These are phyloP conservation scores for Drosophila prosaltans DNA, from an alignment of 1,140 invertebrate species.

Conservation along the genomic window DNA sequence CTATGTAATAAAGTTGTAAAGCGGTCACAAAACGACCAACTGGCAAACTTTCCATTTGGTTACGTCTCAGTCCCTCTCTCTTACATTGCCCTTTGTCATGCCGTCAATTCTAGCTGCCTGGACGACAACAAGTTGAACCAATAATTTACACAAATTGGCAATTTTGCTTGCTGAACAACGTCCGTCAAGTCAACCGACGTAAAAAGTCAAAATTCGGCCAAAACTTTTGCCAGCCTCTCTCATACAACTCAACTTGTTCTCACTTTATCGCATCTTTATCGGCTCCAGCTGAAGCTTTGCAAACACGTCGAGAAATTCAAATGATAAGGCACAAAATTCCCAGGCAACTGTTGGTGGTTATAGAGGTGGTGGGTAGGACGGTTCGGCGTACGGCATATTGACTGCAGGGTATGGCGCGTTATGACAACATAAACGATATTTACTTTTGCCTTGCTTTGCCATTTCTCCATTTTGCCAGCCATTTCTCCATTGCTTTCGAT, in stretches of 20 bases:
- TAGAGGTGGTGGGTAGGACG: not conserved
- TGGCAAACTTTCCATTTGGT: constrained; percentile 36
- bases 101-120: not conserved
- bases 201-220: constrained; percentile 74
- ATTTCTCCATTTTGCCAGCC: constrained; percentile 43
- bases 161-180: constrained; percentile 61
- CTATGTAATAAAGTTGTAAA: constrained; percentile 22
- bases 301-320: constrained; percentile 77
- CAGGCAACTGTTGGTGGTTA: constrained; percentile 16
- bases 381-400: not conserved
- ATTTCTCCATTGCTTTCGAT: constrained; percentile 46
- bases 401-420: constrained; percentile 74
- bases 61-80: not conserved
- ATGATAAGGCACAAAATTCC: constrained; percentile 62
- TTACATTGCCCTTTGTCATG: not conserved
- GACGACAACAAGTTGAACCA: constrained; percentile 65
- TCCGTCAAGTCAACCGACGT: constrained; percentile 60
- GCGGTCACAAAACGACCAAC: constrained; percentile 13
- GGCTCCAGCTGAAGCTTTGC: constrained; percentile 54
- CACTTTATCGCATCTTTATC: constrained; percentile 81
- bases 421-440: constrained; percentile 82
- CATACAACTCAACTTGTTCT: constrained; percentile 61
- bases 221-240: constrained; percentile 56
- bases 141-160: constrained; percentile 81
- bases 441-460: constrained; percentile 67